Percentiles rank a stretch among this genome's conserved stretches.
Conservation (phyloP, 1,140 invertebrate genomes). For the Drosophila aff. region DNA sequence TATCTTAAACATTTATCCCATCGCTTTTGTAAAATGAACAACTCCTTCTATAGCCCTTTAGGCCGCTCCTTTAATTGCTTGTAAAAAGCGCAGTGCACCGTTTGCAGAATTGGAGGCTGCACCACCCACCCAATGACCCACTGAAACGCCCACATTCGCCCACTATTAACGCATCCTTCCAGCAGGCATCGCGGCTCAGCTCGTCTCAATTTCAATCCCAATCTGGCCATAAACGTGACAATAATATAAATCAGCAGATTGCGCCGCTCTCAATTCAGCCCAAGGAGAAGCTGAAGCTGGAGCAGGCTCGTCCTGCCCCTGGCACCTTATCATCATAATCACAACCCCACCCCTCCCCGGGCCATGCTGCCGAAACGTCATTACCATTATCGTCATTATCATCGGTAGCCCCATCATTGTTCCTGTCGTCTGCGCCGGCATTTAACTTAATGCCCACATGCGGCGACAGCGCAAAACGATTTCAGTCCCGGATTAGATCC, state of each 20-base stretch:
- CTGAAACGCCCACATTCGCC: neutral
- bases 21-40: neutral
- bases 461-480: constrained; percentile 72
- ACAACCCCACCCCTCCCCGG: neutral
- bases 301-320: constrained; percentile 12
- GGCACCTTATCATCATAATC: constrained; percentile 51
- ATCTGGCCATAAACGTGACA: constrained; percentile 76
- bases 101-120: constrained; percentile 16
- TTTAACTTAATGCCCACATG: constrained; percentile 76
- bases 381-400: constrained; percentile 30
- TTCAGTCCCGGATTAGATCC: constrained; percentile 57
- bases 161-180: constrained; percentile 27
- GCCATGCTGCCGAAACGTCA: constrained; percentile 4
- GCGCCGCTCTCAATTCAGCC: constrained; percentile 23
- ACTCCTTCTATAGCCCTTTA: neutral
- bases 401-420: constrained; percentile 27
- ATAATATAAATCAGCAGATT: constrained; percentile 78
- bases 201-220: constrained; percentile 61
- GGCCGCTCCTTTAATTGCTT: constrained; percentile 58
- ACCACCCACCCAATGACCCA: constrained; percentile 6
- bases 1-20: neutral
- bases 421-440: constrained; percentile 53
- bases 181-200: neutral
- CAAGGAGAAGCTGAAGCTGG: neutral
- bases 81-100: constrained; percentile 63